Percentiles rank a stretch among this genome's conserved stretches.
Conservation (phyloP, 2,888 invertebrate genomes). For the Microctonus brassicae region DNA sequence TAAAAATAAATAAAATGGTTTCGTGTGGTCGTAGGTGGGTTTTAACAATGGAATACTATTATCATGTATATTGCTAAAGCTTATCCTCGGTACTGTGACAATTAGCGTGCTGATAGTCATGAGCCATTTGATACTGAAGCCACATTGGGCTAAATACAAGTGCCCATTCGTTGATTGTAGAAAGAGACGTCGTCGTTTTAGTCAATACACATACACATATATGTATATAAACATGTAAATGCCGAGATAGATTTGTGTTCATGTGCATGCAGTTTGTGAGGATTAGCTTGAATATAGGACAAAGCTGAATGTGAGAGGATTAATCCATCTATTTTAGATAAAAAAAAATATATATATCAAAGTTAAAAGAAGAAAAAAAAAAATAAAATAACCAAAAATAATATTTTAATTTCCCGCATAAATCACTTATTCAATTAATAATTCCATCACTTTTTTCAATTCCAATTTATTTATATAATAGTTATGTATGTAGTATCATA, state of each 20-base stretch:
- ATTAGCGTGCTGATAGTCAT: constrained; percentile 8
- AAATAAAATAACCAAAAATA: too few species aligned
- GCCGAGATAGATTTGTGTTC: neutral
- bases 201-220: neutral
- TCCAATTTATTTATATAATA: too few species aligned
- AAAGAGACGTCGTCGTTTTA: neutral
- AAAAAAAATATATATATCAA: neutral
- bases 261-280: constrained; percentile 3
- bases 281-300: neutral
- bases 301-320: neutral
- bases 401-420: too few species aligned
- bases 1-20: neutral
- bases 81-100: neutral
- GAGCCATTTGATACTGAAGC: constrained; percentile 1
- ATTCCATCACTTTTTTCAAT: too few species aligned
- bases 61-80: constrained; percentile 1
- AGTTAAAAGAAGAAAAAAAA: too few species aligned
- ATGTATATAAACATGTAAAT: constrained; percentile 1
- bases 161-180: constrained; percentile 12
- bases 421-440: too few species aligned
- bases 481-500: too few species aligned
- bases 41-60: constrained; percentile 9
- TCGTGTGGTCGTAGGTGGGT: constrained; percentile 1
- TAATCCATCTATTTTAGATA: neutral
- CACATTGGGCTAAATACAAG: constrained; percentile 2